Conservation (phyloP, 2,888 invertebrate genomes). For the Tortrix viridana region DNA sequence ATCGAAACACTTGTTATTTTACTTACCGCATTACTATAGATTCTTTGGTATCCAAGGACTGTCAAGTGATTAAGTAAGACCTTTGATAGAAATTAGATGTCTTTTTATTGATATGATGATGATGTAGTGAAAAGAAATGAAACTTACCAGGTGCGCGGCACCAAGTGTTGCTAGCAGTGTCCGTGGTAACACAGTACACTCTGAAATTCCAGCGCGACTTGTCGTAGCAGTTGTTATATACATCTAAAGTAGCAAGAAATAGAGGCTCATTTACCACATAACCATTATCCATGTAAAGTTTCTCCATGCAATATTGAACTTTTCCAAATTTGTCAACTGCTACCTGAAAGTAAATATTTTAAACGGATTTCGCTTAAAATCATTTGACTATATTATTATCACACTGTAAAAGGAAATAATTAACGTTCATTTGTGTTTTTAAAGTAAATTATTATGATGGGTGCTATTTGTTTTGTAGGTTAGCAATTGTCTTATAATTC, state of each 20-base stretch:
- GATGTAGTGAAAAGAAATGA: too few relatives aligned
- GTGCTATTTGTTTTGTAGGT: too few relatives aligned
- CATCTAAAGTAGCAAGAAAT: slow-evolving; percentile 35
- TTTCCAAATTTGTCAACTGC: slow-evolving; percentile 68
- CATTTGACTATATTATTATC: neutral
- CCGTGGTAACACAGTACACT: slow-evolving; percentile 54
- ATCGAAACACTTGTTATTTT: too few relatives aligned
- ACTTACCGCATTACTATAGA: too few relatives aligned
- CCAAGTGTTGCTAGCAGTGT: slow-evolving; percentile 61
- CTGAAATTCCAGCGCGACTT: slow-evolving; percentile 54
- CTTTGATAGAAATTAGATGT: too few relatives aligned
- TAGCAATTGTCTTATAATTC: too few relatives aligned
- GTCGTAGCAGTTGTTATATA: slow-evolving; percentile 55
- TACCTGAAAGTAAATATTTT: slow-evolving; percentile 46
- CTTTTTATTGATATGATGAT: too few relatives aligned
- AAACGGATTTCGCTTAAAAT: neutral
- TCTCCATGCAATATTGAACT: slow-evolving; percentile 79
- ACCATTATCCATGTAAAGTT: slow-evolving; percentile 78
- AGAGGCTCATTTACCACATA: slow-evolving; percentile 56
- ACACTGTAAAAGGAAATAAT: too few relatives aligned
- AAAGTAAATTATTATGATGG: too few relatives aligned
- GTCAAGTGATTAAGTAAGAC: too few relatives aligned
- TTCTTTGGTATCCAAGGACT: too few relatives aligned
- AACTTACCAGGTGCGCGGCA: slow-evolving; percentile 61
- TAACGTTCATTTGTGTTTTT: neutral